Base-by-base conservation (phyloP, 2,797 vertebrate species). In the Pyrrhura leucotis region DNA sequence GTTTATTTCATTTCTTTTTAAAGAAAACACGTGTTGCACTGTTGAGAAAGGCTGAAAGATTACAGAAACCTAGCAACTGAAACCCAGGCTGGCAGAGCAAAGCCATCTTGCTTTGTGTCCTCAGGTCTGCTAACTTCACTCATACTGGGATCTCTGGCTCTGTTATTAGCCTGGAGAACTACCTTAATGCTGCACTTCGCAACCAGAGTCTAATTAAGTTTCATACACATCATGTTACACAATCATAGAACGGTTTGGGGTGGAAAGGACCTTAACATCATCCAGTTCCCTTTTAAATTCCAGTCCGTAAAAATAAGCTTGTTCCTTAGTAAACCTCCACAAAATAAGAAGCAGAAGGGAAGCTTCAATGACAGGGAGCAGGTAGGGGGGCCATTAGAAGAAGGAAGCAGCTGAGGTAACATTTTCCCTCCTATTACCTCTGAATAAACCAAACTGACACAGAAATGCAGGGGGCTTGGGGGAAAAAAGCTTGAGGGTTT, bases 31-130 rank as follows among this genome's bases (percentile, higher is more conserved):
- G 88, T 14, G 72, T n/a, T 81, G 56, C 8, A 2, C 83, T 51
- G 45, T 48, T 58, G 76, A 78, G 85, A 91, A 77, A 93, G 81
- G 88, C 87, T 97, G 85, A 95, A 96, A 93, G 73, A 97, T 88
- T 56, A 95, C 50, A 66, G 93, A 96, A 96, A 95, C 88, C 91
- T 93, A 94, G 97, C 94, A 93, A 96, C 67, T 85, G 85, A 90
- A 88, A 85, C n/a, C 68, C 33, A 62, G 90, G 82, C 82, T 92
- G 84, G 68, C 90, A 90, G 44, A 62, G 82, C 76, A 89, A 89
- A 93, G 80, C 67, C 67, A 67, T 77, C 88, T 80, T 89, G 73
- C 67, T 89, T 90, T 94, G 83, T 79, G 72, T 95, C 93, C 84
- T 82, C 80, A 54, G 90, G 63, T 90, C 11, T 74, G 82, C 50